Evolutionary conservation across 2,888 invertebrate species (phyloP), one percentile per base, ranked within the genome.

Genomic region (Drosophila ezoana): DNA sequence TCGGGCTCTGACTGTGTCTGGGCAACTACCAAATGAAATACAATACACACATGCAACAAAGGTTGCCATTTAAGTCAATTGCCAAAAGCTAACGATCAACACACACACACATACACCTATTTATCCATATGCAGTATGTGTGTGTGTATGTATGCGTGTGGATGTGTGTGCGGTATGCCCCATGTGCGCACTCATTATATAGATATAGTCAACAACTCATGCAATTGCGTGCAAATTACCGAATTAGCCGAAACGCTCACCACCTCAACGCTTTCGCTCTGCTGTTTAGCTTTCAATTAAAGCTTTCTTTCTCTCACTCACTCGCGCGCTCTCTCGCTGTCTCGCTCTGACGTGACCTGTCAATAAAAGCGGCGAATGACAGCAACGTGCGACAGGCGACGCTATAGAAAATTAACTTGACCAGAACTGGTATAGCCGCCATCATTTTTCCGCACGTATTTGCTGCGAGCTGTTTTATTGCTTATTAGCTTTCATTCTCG

Each of bases 201-300:
- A 83, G 81, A 87, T 84, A 87, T 76, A 87, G 85, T 82, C 83
- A 85, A 83, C 83, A 87, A 87, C 88, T 87, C 87, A 83, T 83
- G 87, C 88, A 88, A 88, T 84, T 85, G 85, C 88, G 85, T 85
- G 85, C 88, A 86, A 85, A 85, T 85, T 85, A 84, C 81, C 84
- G 72, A 86, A 88, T 85, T 85, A 86, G 81, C 79, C 72, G 28
- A 40, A 70, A 54, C 76, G 65, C 61, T 79, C 80, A 87, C 83
- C 83, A 83, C 87, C 83, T 87, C 82, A 77, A 85, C 76, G 87
- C 85, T 79, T 82, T 60, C 51, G 70, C 76, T 53, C 64, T 79
- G 75, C 79, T 79, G 80, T 83, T 85, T 79, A 72, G 82, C 82
- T 83, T 83, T 83, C 83, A 83, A 83, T 83, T 83, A 87, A 87